Conservation (phyloP, 2,797 vertebrate genomes). For the Sebastes miniatus region DNA sequence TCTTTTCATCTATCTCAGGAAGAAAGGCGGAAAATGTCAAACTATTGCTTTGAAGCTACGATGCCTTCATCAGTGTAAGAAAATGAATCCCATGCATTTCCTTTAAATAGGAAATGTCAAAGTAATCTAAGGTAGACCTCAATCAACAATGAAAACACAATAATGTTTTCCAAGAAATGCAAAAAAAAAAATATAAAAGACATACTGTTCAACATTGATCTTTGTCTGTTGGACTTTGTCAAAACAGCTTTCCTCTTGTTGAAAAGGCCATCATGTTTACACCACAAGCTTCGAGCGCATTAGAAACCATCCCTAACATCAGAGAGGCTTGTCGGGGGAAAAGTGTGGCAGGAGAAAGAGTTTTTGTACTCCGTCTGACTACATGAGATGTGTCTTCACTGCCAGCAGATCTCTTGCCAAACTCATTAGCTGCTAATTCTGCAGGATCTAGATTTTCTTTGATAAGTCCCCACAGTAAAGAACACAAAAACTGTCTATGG, state of each 20-base stretch:
- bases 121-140: not conserved
- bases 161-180: not conserved
- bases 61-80: not conserved
- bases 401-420: constrained; percentile 47
- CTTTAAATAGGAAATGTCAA: not conserved
- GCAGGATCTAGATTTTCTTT: constrained; percentile 48
- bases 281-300: not conserved
- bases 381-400: constrained; percentile 27
- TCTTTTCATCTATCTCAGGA: not conserved
- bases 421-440: constrained; percentile 61
- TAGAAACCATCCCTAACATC: not conserved
- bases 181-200: not conserved
- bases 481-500: not conserved
- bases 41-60: not conserved
- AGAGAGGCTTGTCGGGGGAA: not conserved
- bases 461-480: constrained; percentile 42
- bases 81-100: not conserved
- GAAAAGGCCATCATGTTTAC: not conserved
- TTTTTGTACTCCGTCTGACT: constrained; percentile 32
- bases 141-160: not conserved
- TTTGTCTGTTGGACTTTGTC: not conserved
- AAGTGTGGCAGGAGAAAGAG: constrained; percentile 26
- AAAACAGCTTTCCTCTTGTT: not conserved
- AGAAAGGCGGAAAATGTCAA: not conserved
- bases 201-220: not conserved